Conservation (phyloP, 2,797 vertebrate genomes). For the Ptychadena robeensis region DNA sequence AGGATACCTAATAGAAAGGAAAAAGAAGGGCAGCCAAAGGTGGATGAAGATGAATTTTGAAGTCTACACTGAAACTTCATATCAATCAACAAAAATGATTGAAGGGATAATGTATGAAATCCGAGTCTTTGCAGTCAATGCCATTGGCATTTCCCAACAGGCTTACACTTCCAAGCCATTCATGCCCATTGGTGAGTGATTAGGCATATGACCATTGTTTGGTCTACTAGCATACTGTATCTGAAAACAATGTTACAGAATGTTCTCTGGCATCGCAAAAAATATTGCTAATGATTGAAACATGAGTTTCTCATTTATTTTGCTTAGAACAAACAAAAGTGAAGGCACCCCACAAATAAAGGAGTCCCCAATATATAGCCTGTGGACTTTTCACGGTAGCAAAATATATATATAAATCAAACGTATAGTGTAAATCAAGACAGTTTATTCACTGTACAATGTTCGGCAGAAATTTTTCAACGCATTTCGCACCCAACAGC, state of each 20-base stretch:
- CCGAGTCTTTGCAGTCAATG: slow-evolving; percentile 87
- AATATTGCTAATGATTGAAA: too few relatives aligned
- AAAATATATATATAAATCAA: too few relatives aligned
- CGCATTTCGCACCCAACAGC: too few relatives aligned
- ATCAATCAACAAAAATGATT: slow-evolving; percentile 88
- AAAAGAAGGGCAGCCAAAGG: slow-evolving; percentile 83
- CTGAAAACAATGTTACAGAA: neutral
- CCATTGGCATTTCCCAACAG: slow-evolving; percentile 86
- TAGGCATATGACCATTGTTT: neutral
- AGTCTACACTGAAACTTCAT: slow-evolving; percentile 77
- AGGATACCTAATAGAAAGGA: slow-evolving; percentile 91
- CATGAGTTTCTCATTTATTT: too few relatives aligned
- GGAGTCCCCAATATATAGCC: too few relatives aligned
- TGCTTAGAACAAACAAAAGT: too few relatives aligned
- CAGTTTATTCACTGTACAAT: too few relatives aligned
- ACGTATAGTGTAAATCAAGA: too few relatives aligned
- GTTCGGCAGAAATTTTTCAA: too few relatives aligned
- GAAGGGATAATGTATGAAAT: slow-evolving; percentile 90
- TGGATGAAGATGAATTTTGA: slow-evolving; percentile 94
- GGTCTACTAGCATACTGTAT: neutral
- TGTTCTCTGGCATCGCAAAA: too few relatives aligned
- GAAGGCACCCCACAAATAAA: too few relatives aligned
- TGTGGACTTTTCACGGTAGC: too few relatives aligned
- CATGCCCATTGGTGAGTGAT: slow-evolving; percentile 87
- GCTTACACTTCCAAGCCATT: slow-evolving; percentile 85